phyloP scores from a whole-genome alignment of 2,797 vertebrate genomes.

The Propithecus deckenii region DNA sequence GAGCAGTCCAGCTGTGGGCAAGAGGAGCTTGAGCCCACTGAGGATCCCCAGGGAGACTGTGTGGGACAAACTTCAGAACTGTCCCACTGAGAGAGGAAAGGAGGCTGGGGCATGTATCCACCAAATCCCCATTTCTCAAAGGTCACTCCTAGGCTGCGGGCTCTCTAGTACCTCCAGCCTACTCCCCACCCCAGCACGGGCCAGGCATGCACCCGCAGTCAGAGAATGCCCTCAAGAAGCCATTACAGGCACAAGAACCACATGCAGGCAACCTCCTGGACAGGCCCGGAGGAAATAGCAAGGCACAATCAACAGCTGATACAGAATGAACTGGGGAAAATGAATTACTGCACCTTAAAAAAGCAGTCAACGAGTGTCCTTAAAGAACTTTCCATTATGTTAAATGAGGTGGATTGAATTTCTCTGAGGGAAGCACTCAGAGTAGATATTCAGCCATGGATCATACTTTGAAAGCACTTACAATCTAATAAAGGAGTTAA shows the following conservation, averaged over 20 bases:
- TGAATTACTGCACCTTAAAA: background rate
- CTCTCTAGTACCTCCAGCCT: background rate
- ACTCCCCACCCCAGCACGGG: background rate
- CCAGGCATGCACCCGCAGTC: background rate
- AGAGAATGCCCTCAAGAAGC: background rate
- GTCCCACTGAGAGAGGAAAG: background rate
- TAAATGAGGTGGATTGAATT: slow-evolving; percentile 7
- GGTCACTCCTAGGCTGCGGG: background rate
- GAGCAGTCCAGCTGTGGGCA: too few species aligned
- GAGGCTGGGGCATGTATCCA: background rate
- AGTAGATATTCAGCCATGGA: background rate
- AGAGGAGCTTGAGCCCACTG: rapidly evolving
- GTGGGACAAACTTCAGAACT: background rate
- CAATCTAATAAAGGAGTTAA: background rate
- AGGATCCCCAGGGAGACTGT: background rate
- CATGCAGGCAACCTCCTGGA: background rate
- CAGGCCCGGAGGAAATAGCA: background rate
- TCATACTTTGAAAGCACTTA: background rate
- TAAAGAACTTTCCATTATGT: background rate
- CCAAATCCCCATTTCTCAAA: background rate
- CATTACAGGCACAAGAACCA: background rate
- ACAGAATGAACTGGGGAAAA: background rate
- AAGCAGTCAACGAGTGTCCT: background rate
- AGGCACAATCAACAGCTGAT: background rate
- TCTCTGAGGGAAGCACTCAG: background rate